phyloP scores from a whole-genome alignment of 2,888 invertebrate species.

The Torymus auratus region DNA sequence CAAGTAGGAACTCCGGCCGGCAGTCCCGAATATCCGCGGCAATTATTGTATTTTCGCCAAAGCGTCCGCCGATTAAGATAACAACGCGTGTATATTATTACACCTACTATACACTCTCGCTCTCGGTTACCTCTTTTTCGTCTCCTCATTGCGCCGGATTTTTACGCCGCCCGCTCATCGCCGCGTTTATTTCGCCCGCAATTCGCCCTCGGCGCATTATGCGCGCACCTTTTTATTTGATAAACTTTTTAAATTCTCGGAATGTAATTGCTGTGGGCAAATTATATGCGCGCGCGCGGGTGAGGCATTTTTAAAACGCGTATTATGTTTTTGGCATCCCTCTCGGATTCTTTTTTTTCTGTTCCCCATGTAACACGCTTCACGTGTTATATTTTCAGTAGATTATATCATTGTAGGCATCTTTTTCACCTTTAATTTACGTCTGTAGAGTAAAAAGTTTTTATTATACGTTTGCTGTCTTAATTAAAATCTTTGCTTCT shows the following conservation, averaged over 20 bases:
- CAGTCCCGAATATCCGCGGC: conserved; percentile 19
- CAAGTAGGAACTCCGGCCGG: background rate
- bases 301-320: background rate
- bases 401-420: too few relatives aligned
- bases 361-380: background rate
- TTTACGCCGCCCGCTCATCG: background rate
- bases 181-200: conserved; percentile 19
- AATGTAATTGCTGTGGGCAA: conserved; percentile 12
- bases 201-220: background rate
- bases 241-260: conserved; percentile 28
- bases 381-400: too few relatives aligned
- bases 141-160: background rate
- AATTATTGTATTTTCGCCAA: conserved; percentile 49
- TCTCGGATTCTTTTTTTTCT: background rate
- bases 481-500: too few relatives aligned
- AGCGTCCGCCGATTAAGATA: conserved; percentile 48
- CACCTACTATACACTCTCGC: background rate
- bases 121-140: background rate
- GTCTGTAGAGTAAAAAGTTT: too few relatives aligned
- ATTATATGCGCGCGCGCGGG: background rate
- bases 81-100: conserved; percentile 6
- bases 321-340: too few relatives aligned
- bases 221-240: conserved; percentile 15
- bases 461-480: too few relatives aligned
- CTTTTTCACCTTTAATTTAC: too few relatives aligned